Conservation (phyloP, 1,140 invertebrate genomes). For the Drosophila pseudoananassae region DNA sequence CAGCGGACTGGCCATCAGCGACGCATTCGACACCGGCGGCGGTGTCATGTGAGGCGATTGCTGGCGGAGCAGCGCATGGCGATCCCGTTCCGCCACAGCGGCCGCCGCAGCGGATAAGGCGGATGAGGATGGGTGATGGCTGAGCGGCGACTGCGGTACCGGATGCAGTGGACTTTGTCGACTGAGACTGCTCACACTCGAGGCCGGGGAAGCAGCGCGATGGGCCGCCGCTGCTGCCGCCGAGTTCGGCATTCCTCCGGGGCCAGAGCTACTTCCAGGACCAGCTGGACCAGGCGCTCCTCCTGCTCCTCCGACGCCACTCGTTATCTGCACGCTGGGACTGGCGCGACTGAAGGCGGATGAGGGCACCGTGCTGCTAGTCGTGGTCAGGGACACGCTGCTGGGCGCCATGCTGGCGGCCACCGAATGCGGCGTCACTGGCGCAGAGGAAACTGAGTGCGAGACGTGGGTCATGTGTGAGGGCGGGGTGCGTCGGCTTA, state of each 20-base stretch:
- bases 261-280: conserved; percentile 54
- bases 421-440: conserved; percentile 66
- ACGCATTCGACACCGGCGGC: conserved; percentile 83
- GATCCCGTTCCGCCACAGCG: conserved; percentile 80
- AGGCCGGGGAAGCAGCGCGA: conserved; percentile 78
- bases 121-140: conserved; percentile 80
- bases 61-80: conserved; percentile 79
- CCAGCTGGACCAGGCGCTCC: conserved; percentile 49
- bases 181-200: conserved; percentile 77
- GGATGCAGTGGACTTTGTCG: conserved; percentile 81
- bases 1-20: conserved; percentile 83
- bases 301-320: conserved; percentile 28
- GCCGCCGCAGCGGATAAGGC: conserved; percentile 77
- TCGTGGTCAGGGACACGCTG: conserved; percentile 49
- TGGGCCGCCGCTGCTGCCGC: conserved; percentile 70
- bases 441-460: conserved; percentile 60
- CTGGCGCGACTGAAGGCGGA: conserved; percentile 84
- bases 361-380: conserved; percentile 79
- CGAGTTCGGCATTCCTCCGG: conserved; percentile 55
- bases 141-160: conserved; percentile 76
- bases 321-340: conserved; percentile 79
- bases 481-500: conserved; percentile 78
- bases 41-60: conserved; percentile 84
- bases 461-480: conserved; percentile 66
- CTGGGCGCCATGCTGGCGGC: conserved; percentile 49